Evolutionary conservation across 2,797 vertebrate genomes (phyloP).

Genomic region (Danio jaintianensis): DNA sequence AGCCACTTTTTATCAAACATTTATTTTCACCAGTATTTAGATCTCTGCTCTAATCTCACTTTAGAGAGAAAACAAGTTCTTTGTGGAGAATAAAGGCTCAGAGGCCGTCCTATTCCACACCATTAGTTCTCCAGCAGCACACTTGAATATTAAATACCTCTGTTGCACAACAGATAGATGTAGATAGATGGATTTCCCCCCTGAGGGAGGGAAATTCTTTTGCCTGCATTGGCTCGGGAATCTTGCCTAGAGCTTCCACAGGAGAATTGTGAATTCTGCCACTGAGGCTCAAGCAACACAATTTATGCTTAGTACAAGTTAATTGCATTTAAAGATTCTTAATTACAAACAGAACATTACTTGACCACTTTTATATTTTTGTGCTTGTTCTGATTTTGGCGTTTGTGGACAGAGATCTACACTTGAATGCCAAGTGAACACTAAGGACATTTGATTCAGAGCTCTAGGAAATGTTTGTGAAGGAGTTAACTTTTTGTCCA

Average conservation of each 20-base stretch:
- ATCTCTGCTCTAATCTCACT: constrained; percentile 56
- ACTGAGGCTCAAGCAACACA: constrained; percentile 27
- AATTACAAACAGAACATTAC: constrained; percentile 25
- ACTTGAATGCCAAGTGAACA: constrained; percentile 34
- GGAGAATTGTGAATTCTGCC: constrained; percentile 37
- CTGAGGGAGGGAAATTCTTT: constrained; percentile 5
- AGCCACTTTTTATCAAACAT: background rate
- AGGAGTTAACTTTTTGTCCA: background rate
- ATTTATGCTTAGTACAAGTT: constrained; percentile 2
- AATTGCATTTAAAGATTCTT: constrained; percentile 13
- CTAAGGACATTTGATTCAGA: constrained; percentile 37
- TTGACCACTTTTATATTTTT: constrained; percentile 12
- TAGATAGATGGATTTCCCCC: constrained; percentile 17
- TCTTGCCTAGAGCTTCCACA: constrained; percentile 20
- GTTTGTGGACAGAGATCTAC: background rate
- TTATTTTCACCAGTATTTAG: constrained; percentile 18
- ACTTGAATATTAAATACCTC: constrained; percentile 61
- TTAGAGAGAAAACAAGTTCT: constrained; percentile 37
- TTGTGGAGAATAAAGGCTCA: constrained; percentile 50
- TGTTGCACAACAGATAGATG: constrained; percentile 44
- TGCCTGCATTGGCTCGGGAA: constrained; percentile 13
- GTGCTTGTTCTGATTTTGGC: constrained; percentile 27
- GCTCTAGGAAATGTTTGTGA: background rate
- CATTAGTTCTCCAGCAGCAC: constrained; percentile 48
- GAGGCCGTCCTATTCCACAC: constrained; percentile 38